These are phyloP conservation scores for Calosoma granatense DNA, from an alignment of 1,140 invertebrate species.

Conservation along the genomic window DNA sequence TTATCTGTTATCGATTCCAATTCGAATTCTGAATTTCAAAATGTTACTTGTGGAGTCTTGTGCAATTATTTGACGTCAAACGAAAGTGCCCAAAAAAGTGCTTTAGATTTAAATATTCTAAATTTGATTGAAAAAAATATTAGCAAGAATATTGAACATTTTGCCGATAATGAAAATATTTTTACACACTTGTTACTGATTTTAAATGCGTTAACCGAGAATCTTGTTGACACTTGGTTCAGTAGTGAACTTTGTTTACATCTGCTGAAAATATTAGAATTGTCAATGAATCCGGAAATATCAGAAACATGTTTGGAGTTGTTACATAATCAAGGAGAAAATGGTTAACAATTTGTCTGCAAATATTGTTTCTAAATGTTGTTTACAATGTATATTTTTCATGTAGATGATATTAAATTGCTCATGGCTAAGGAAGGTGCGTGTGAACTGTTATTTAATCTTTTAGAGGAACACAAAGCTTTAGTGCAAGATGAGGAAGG, in stretches of 20 bases:
- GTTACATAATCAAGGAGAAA: conserved; percentile 61
- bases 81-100: conserved; percentile 51
- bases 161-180: conserved; percentile 43
- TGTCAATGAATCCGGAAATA: conserved; percentile 52
- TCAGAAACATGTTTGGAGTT: conserved; percentile 66
- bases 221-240: conserved; percentile 45
- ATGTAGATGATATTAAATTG: conserved; percentile 63
- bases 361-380: background rate
- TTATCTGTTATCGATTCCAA: conserved; percentile 25
- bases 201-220: conserved; percentile 65
- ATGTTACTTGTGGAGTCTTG: conserved; percentile 57
- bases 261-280: conserved; percentile 48
- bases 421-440: conserved; percentile 62
- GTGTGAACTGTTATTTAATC: conserved; percentile 60
- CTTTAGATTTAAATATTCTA: conserved; percentile 56
- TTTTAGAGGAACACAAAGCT: conserved; percentile 59
- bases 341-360: conserved; percentile 39
- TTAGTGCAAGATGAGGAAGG: conserved; percentile 54
- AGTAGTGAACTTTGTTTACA: conserved; percentile 43
- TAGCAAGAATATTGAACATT: conserved; percentile 29
- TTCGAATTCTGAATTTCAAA: conserved; percentile 22
- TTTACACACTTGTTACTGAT: conserved; percentile 58
- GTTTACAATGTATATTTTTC: conserved; percentile 18
- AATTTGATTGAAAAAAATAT: conserved; percentile 44
- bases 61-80: conserved; percentile 72